Base-by-base conservation (phyloP, 2,888 invertebrate genomes). In the Synanthedon tipuliformis region DNA sequence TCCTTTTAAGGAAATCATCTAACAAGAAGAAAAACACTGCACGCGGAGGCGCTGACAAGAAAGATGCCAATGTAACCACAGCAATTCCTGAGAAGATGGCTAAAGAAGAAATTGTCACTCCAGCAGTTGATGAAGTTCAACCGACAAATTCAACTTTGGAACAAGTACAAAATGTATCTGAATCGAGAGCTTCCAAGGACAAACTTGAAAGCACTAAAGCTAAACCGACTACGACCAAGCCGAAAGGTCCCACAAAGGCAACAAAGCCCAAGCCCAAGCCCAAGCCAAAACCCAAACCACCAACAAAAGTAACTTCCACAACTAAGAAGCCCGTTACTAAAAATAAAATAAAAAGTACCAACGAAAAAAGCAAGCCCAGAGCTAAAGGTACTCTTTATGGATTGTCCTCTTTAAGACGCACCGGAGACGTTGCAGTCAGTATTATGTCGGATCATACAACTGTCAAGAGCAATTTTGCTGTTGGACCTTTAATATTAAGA, bases 341-440 rank as follows among this genome's bases (percentile, higher is more conserved):
- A 53, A 87, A 81, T 54, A 84, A 81, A 58, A 73, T 77, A 41
- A 82, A 84, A 60, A 34, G 34, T 34, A 80, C 82, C 40, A 75
- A 74, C 12, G 71, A 73, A 53, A 90, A 89, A 63, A 89, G 79
- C 56, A 89, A 89, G 59, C 90, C 90, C 3, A 89, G 91, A 68
- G 93, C 94, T 4, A 91, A 91, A 69, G 95, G 95, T 18, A 95
- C 94, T 0, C 80, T 95, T 49, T 95, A 93, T 58, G 95, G 95
- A 1, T 74, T 95, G 57, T 93, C 95, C 12, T 92, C 94, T 12
- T 78, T 95, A 65, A 92, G 92, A 69, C 89, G 95, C 65, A 92
- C 91, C 51, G 95, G 94, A 48, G 94, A 95, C 69, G 95, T 95
- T 7, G 90, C 90, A 53, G 94, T 95, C 50, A 93, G 92, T 72